These are phyloP conservation scores for Phodopus roborovskii DNA, from an alignment of 2,113 vertebrate genomes.

Conservation along the genomic window DNA sequence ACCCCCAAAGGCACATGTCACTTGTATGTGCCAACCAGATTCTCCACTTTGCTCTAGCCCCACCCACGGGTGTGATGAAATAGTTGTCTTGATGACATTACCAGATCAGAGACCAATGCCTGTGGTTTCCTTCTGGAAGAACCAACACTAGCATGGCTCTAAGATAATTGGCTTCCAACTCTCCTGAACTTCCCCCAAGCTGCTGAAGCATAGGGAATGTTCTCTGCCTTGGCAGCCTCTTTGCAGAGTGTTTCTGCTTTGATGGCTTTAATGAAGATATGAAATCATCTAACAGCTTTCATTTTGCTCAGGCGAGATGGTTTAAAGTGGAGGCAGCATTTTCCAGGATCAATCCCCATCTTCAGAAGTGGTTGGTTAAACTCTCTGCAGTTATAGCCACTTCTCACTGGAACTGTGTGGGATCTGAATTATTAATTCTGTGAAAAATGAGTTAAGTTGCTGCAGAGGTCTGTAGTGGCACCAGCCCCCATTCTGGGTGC, in stretches of 20 bases:
- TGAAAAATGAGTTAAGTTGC: slow-evolving; percentile 76
- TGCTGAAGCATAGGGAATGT: slow-evolving; percentile 20
- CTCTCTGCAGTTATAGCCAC: slow-evolving; percentile 66
- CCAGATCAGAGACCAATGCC: neutral
- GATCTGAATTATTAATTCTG: slow-evolving; percentile 79
- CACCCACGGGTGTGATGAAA: neutral
- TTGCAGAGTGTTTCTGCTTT: slow-evolving; percentile 69
- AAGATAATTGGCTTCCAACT: neutral
- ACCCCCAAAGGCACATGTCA: neutral
- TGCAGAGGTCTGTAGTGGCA: slow-evolving; percentile 40
- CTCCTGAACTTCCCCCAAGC: neutral
- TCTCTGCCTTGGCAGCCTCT: slow-evolving; percentile 52
- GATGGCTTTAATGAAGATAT: slow-evolving; percentile 77
- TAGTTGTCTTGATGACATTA: neutral
- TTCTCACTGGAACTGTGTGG: slow-evolving; percentile 63
- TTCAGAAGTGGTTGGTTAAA: slow-evolving; percentile 78
- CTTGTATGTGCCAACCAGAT: neutral
- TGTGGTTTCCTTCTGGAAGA: neutral
- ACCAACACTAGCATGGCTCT: rapidly evolving
- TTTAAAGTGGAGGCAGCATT: slow-evolving; percentile 65
- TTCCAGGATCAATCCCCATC: slow-evolving; percentile 75
- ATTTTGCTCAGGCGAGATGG: slow-evolving; percentile 62
- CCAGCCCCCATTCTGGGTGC: neutral
- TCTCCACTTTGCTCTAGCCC: neutral
- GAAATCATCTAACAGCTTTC: slow-evolving; percentile 72